Base-by-base conservation (phyloP, 2,113 vertebrate genomes). In the Phyllostomus hastatus region DNA sequence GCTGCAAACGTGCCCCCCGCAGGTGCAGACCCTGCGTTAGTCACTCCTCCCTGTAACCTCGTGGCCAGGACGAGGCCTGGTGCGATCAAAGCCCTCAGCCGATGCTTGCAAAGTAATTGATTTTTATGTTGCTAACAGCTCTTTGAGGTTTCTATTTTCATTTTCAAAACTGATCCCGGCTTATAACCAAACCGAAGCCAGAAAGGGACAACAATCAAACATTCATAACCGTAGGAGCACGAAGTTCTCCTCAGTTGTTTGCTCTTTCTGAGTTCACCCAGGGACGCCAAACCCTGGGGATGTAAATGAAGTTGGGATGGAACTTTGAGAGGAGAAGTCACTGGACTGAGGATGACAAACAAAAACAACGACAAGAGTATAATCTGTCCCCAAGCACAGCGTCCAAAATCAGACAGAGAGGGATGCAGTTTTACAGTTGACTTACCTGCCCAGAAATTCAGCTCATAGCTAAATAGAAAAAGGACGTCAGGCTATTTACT, bases 361-460 rank as follows among this genome's bases (percentile, higher is more conserved):
- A 46, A 54, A 90, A 88, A 87, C 82, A 64, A 69, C 94, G 54
- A 48, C 16, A 35, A 41, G 67, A 75, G 31, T 78, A 88, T 89
- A 86, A 96, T 90, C 95, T 93, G 89, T 95, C 82, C 93, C 43
- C 69, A 3, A 20, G 79, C 94, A 43, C 54, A 9, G 86, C 89
- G 28, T 85, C 97, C 88, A 79, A n/a, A 61, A 64, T n/a, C 96
- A 93, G 88, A 88, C 96, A 76, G 95, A 79, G 38, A 82, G 69
- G 86, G 95, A 95, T 91, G 46, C 48, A 20, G 79, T 22, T 67
- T 96, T 31, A 88, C 96, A 90, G 86, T 46, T 91, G 93, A 96
- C 75, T 94, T 79, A 91, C 96, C 96, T 87, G 93, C 91, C 91
- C 73, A 75, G 90, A 96, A 80, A 69, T 46, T 48, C 93, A 91